A percentile compares a stretch with the other conserved stretches of the same genome.
phyloP scores from a whole-genome alignment of 2,888 invertebrate genomes.

The Spilosoma lubricipeda region DNA sequence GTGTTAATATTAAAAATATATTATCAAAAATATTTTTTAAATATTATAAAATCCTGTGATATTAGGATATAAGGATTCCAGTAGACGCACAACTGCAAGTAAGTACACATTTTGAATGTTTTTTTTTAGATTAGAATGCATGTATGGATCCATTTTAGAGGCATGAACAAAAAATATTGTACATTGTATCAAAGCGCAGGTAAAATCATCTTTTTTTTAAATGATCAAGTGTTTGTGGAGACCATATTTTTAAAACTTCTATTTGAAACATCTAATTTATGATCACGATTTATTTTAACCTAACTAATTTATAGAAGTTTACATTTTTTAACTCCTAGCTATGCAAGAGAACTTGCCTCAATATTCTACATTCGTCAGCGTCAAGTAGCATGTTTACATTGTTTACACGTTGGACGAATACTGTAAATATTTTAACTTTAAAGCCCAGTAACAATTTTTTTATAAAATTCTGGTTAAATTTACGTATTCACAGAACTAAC shows the following conservation, averaged over 20 bases:
- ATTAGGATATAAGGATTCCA: conserved; percentile 71
- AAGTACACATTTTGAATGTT: conserved; percentile 57
- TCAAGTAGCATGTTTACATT: no score
- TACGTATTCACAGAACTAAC: not conserved
- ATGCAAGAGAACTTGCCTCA: no score
- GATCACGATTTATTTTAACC: not conserved
- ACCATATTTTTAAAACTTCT: not conserved
- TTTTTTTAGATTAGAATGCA: conserved; percentile 6
- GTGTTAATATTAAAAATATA: conserved; percentile 46
- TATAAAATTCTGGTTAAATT: not conserved
- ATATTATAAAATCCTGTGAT: conserved; percentile 81
- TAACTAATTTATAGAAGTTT: not conserved
- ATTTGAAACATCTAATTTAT: not conserved
- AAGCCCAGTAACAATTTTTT: not conserved
- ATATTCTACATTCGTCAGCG: no score
- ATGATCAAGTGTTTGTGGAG: not conserved
- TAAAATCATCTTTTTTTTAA: conserved; percentile 1
- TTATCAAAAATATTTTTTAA: conserved; percentile 37
- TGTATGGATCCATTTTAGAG: conserved; percentile 7
- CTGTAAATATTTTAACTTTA: no score
- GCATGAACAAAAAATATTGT: conserved; percentile 11
- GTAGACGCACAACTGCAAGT: conserved; percentile 68
- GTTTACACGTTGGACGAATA: not conserved
- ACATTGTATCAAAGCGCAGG: conserved; percentile 14
- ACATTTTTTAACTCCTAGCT: no score